Evolutionary conservation across 1,140 invertebrate species (phyloP), one percentile per base, ranked within the genome.

Genomic region (Pectinophora gossypiella): DNA sequence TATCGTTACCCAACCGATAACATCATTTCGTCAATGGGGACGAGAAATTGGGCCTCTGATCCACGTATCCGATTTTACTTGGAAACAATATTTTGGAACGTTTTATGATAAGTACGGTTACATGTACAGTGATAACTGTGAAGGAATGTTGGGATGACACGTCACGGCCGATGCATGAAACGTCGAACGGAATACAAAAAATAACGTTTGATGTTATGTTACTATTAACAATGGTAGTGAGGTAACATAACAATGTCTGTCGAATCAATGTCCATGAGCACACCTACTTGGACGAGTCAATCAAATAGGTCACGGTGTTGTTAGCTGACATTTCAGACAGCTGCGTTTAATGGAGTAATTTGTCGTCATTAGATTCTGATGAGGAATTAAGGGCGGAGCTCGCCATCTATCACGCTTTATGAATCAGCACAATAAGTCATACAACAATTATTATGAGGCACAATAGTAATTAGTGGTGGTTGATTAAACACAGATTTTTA

Each of bases 351-450:
- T 68, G 56, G 52, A 51, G 65, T 72, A 77, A 77, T 77, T 81
- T 75, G 72, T 76, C 59, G 62, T 73, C 61, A 74, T 74, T 74
- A 76, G 64, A 65, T 61, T 55, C 61, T 56, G 60, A 69, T 64
- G 59, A 59, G 51, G 51, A 62, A 58, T 60, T 50, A 75, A 69
- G 63, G 63, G 69, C 67, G 64, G 50, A 64, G 61, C 55, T 55
- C 61, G 48, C 40, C 65, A 70, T 81, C 68, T 61, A 69, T 78
- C 73, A 73, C 73, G 61, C 60, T 72, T 63, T 66, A 69, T 71
- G 62, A 73, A 47, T 67, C 69, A 32, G 27, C 27, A 32, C 22
- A 10, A 23, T 23, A 23, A 32, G 9, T 32, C 27, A 32, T 32
- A 32, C 9, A 32, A 32, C 27, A 32, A 3, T 32, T 32, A 32